These are phyloP conservation scores for Myiopsitta monachus DNA, from an alignment of 2,113 vertebrate genomes.

Conservation along the genomic window DNA sequence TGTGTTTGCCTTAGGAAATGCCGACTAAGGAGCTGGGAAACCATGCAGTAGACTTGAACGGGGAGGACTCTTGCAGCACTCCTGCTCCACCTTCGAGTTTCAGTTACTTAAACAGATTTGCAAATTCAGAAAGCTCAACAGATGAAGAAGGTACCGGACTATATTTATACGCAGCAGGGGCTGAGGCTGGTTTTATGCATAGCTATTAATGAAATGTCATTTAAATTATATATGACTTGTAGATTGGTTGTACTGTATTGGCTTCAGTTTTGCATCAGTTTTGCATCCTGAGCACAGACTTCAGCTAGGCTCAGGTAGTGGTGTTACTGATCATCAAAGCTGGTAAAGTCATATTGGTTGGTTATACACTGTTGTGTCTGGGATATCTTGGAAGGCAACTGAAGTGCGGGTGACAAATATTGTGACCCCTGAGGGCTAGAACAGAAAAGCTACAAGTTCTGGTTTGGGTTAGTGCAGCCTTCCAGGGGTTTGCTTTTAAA, in stretches of 20 bases:
- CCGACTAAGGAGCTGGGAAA: conserved; percentile 93
- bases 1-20: conserved; percentile 83
- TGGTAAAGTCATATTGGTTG: neutral
- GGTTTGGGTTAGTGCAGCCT: neutral
- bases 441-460: neutral
- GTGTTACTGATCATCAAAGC: neutral
- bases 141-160: conserved; percentile 91
- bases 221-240: neutral
- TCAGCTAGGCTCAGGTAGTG: neutral
- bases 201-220: neutral
- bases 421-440: neutral
- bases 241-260: rapidly evolving
- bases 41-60: conserved; percentile 72
- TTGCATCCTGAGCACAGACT: neutral
- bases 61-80: conserved; percentile 74
- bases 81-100: conserved; percentile 65
- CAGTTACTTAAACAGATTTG: conserved; percentile 83
- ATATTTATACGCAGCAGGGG: neutral
- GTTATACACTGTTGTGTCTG: neutral
- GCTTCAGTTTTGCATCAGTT: neutral
- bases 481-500: neutral
- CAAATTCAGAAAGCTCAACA: conserved; percentile 94
- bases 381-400: neutral
- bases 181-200: neutral
- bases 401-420: neutral